Evolutionary conservation across 1,140 invertebrate species (phyloP), one percentile per base, ranked within the genome.

Genomic region (Pseudomyrmex pallidus): DNA sequence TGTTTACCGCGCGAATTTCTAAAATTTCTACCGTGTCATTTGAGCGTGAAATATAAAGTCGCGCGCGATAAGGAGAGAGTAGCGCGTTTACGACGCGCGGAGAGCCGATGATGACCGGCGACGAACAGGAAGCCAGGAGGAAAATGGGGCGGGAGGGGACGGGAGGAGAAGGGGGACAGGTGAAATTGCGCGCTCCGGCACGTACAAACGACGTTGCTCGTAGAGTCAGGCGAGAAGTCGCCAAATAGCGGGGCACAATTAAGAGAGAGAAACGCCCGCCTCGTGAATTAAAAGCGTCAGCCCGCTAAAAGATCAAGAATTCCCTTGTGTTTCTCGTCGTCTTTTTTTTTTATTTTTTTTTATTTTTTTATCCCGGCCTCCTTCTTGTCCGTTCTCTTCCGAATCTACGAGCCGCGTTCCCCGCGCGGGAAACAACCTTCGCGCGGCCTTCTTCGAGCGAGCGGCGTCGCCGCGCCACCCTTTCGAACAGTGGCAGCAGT

Each of bases 301-400:
- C 85, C 86, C 86, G 90, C 92, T 92, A 92, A 91, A 87, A 92
- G 91, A 93, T 92, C 89, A 92, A 91, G 85, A 92, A 92, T 89
- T 89, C 86, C 67, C 85, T 85, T 82, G 88, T 82, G 84, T 91
- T 90, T 90, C 74, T 86, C 84, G 61, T 57, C 66, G 8, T 50
- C 50, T 52, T 62, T 10, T 57, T 54, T 86, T 78, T 67, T 77
- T 84, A 72, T 85, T 80, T 56, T 52, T 56, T 56, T 17, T 83
- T 64, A 0, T 56, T 72, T 83, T 66, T 85, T 83, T 35, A 15
- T 50, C 12, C 67, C 35, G 54, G 20, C 56, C 67, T 44, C 2
- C 13, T 50, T 15, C 13, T 50, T 15, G 0, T 56, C 20, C 44
- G 15, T 9, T 17, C 22, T n/a, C 22, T 66, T 46, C 62, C 57